Evolutionary conservation across 2,888 invertebrate species (phyloP).

Genomic region (Sthenelais limicola): DNA sequence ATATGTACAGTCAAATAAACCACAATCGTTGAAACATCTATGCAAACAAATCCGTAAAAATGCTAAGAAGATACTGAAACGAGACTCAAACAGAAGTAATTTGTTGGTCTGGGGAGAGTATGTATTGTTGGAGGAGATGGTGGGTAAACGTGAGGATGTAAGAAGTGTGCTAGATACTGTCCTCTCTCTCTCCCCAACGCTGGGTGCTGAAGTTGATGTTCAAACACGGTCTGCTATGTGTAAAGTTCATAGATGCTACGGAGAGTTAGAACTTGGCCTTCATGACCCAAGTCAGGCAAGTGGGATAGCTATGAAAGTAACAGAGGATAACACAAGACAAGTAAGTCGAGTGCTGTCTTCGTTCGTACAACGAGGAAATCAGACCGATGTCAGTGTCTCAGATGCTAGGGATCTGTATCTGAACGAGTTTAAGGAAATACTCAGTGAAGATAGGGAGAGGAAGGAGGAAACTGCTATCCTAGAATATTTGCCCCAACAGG

Average conservation of each 20-base stretch:
- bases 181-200: constrained; percentile 53
- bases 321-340: background rate
- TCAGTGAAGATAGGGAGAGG: constrained; percentile 6
- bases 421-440: background rate
- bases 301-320: background rate
- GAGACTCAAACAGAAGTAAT: constrained; percentile 67
- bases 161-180: constrained; percentile 62
- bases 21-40: background rate
- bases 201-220: background rate
- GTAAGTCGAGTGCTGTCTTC: background rate
- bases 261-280: constrained; percentile 45
- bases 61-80: constrained; percentile 66
- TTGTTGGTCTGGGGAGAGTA: constrained; percentile 67
- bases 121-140: constrained; percentile 61
- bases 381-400: background rate
- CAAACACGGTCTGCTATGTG: constrained; percentile 1
- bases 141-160: constrained; percentile 64
- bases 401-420: constrained; percentile 41
- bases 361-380: constrained; percentile 1
- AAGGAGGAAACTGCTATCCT: constrained; percentile 39
- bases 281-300: background rate
- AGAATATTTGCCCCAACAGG: background rate
- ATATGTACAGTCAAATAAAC: background rate
- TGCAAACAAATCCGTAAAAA: constrained; percentile 65
- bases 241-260: constrained; percentile 46